phyloP scores from a whole-genome alignment of 2,797 vertebrate genomes.

The Morus bassanus region DNA sequence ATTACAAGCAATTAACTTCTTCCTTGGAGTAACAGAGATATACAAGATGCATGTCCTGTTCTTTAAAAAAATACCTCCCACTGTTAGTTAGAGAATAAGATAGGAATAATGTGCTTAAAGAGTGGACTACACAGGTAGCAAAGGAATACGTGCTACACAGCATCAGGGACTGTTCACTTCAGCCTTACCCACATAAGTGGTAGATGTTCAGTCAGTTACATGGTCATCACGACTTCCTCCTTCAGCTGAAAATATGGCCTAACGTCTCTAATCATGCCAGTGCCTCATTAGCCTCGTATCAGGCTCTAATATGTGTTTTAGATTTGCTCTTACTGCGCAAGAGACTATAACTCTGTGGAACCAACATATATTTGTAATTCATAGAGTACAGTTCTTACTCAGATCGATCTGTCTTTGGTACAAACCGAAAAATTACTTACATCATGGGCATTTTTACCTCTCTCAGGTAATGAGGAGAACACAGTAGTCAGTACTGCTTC shows the following conservation, averaged over 20 bases:
- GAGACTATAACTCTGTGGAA: not conserved
- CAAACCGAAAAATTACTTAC: not conserved
- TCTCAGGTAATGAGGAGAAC: not conserved
- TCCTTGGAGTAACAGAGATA: conserved; percentile 37
- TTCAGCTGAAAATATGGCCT: not conserved
- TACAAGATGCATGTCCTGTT: not conserved
- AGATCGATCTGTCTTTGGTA: not conserved
- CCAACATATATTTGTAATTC: not conserved
- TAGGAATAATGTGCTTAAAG: not conserved
- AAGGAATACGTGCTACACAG: not conserved
- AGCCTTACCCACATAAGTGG: not conserved
- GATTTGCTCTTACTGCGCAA: not conserved
- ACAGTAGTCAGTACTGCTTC: not conserved
- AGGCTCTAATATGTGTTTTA: not conserved
- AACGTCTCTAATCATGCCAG: not conserved
- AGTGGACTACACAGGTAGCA: not conserved
- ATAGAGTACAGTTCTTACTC: not conserved
- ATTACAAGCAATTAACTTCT: conserved; percentile 27
- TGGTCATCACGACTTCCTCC: not conserved
- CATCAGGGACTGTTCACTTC: not conserved
- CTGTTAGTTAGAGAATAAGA: not conserved
- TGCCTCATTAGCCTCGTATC: not conserved
- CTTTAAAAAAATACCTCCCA: not conserved
- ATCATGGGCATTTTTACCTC: not conserved
- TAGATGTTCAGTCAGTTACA: not conserved